Evolutionary conservation across 2,797 vertebrate genomes (phyloP).

Genomic region (Neomorphus geoffroyi): DNA sequence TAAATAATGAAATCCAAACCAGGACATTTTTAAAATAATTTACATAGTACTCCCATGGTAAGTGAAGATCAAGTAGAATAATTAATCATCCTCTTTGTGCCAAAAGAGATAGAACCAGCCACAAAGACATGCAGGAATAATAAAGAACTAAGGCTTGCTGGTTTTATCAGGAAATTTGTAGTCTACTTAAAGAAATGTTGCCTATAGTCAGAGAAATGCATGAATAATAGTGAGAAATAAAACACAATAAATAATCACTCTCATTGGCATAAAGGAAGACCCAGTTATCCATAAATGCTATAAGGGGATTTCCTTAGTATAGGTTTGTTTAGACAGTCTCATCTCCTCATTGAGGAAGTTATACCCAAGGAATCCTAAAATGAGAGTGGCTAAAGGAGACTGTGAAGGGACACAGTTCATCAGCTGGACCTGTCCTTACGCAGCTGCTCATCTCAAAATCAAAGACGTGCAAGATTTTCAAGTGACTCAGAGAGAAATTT

Average conservation of each 20-base stretch:
- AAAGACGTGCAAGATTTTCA: neutral
- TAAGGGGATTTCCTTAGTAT: neutral
- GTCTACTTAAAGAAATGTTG: neutral
- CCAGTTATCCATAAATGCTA: neutral
- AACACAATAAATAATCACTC: neutral
- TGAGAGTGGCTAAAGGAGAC: neutral
- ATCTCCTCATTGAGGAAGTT: neutral
- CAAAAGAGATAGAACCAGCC: neutral
- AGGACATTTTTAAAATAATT: conserved; percentile 32
- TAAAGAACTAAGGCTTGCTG: neutral
- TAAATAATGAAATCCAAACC: conserved; percentile 17
- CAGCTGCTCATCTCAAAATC: neutral
- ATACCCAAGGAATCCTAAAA: neutral
- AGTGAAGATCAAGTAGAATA: conserved; percentile 54
- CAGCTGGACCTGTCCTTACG: neutral
- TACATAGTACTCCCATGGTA: conserved; percentile 24
- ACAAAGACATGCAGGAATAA: conserved; percentile 28
- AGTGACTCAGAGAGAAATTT: neutral
- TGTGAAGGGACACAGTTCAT: neutral
- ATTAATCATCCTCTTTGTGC: conserved; percentile 41
- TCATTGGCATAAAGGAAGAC: neutral
- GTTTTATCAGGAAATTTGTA: conserved; percentile 28
- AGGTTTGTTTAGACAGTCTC: neutral
- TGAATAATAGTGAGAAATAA: conserved; percentile 10
- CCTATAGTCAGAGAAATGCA: conserved; percentile 23